Base-by-base conservation (phyloP, 2,888 invertebrate genomes). In the Leucophenga maculata region DNA sequence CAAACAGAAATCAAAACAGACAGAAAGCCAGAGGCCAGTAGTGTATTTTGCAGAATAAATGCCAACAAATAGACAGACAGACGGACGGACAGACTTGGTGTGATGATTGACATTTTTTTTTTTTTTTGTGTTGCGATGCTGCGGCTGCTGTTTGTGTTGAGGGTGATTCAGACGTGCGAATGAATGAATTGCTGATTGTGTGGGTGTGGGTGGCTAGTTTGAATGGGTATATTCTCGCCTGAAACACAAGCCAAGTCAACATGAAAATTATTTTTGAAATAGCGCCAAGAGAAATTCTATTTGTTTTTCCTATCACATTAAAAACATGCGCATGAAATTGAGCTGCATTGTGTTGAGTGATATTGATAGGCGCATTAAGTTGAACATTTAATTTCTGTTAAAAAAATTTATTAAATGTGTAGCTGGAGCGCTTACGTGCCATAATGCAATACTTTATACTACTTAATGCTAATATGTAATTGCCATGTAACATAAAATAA, bases 91-190 rank as follows among this genome's bases (percentile, higher is more conserved):
- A 11, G 39, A 39, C 55, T n/a, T n/a, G n/a, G 8, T 20, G 4
- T 18, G 20, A 8, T 54, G 55, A 55, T 55, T 55, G 55, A 55
- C 55, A 55, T 18, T 50, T 50, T n/a, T 26, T 26, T 39, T 39
- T 39, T 3, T 8, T 6, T 16, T 6, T n/a, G n/a, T n/a, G n/a
- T n/a, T n/a, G n/a, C n/a, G n/a, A n/a, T 52, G 11, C 52, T 9
- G 9, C 20, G 52, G 20, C 20, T 52, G 20, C 20, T 52, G 11
- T 52, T 6, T 9, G 9, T 52, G 52, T 16, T 52, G 52, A 39
- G 3, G 8, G 39, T 52, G 55, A 55, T 22, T 55, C 20, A 20
- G 55, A 20, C 22, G 26, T 11, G 14, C 55, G 20, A 52, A 11
- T 52, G 52, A 52, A 39, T 39, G 39, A 11, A 32, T 8, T 32